Conservation (phyloP, 2,797 vertebrate genomes). For the Enteromius thamalakanensis region DNA sequence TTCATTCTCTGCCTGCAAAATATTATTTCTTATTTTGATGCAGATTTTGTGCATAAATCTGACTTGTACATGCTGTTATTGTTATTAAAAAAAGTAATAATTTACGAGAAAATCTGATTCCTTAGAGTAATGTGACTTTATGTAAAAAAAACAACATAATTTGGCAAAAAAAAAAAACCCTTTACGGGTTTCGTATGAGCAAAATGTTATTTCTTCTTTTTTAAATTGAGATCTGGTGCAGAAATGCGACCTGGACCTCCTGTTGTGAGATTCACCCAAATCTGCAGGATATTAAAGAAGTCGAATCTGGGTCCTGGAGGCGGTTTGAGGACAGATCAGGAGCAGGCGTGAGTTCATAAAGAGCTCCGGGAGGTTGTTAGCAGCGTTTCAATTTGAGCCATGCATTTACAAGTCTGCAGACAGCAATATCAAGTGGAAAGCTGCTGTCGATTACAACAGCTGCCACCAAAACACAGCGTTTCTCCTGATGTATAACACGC, state of each 20-base stretch:
- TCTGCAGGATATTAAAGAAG: not conserved
- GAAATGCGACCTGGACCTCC: not conserved
- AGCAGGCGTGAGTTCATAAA: slow-evolving; percentile 13
- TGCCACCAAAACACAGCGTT: slow-evolving; percentile 44
- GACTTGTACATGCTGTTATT: not conserved
- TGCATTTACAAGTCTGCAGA: slow-evolving; percentile 37
- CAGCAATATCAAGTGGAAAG: slow-evolving; percentile 49
- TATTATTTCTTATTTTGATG: not conserved
- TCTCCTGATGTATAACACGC: slow-evolving; percentile 44
- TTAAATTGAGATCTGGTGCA: not conserved
- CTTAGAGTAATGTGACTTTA: not conserved
- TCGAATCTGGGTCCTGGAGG: not conserved
- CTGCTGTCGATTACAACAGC: slow-evolving; percentile 52
- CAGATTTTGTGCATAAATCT: not conserved
- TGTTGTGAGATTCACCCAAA: not conserved
- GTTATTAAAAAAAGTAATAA: not conserved
- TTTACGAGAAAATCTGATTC: not conserved
- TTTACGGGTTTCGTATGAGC: not conserved
- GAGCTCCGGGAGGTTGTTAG: slow-evolving; percentile 30
- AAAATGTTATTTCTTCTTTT: not conserved
- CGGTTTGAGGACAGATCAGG: slow-evolving; percentile 6
- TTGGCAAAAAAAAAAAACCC: not conserved
- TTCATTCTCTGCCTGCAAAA: not conserved
- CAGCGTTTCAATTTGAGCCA: slow-evolving; percentile 35
- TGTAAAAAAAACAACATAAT: not conserved